Base-by-base conservation (phyloP, 2,888 invertebrate genomes). In the Campoplex capitator region DNA sequence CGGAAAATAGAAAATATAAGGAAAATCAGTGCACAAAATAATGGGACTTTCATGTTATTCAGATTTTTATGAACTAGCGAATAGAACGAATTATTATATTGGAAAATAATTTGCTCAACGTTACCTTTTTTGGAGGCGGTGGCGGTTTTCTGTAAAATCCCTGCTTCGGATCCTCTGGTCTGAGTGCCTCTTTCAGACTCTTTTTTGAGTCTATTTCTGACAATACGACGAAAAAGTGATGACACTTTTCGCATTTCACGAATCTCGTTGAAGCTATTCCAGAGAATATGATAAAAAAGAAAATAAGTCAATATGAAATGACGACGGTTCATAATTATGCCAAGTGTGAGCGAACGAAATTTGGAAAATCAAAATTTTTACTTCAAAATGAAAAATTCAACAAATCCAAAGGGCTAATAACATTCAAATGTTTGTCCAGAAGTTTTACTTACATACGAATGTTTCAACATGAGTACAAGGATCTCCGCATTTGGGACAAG, bases 381-480 rank as follows among this genome's bases (percentile, higher is more conserved):
- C 23, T 58, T 9, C 9, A 13, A 13, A 58, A 13, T 13, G 13
- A 3, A 58, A 58, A 4, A 28, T 4, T 4, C 9, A 32, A 58
- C 28, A 32, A 23, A 1, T 51, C 18, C 3, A 28, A 58, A 58
- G 11, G 62, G 6, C 6, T 1, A 45, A 76, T 13, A 78, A 48
- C 3, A 67, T 9, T 45, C 1, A 45, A 45, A 45, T 11, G 11
- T 13, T 45, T 51, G n/a, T 32, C 62, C 23, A 16, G 16, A n/a
- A 8, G 11, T 77, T 54, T 54, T 88, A 95, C 96, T 95, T 94
- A 96, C 98, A 98, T 91, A 99, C 98, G 95, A 99, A 99, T 3
- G 99, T 99, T 95, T 99, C 99, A 85, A 99, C 98, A 95, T 99
- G 98, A 2, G 98, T 98, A 95, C 99, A 99, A n/a, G 98, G 98